A percentile compares a stretch with the other conserved stretches of the same genome.
These are phyloP conservation scores for Schrankia costaestrigalis DNA, from an alignment of 2,888 invertebrate species.

Conservation along the genomic window DNA sequence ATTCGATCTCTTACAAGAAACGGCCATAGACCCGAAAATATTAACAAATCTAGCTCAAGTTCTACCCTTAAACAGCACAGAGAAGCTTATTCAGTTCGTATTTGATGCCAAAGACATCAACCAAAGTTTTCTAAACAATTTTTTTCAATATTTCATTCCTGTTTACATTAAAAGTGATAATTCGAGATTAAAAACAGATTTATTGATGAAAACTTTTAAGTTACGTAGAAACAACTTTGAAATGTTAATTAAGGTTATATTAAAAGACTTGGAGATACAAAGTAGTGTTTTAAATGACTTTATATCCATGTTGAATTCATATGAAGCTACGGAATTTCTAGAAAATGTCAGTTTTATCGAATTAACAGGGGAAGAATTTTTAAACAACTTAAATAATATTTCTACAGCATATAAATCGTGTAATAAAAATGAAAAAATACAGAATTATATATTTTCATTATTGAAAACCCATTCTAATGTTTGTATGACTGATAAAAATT, in stretches of 20 bases:
- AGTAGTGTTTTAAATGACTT: conserved; percentile 47
- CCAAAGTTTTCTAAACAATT: conserved; percentile 29
- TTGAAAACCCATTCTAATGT: conserved; percentile 27
- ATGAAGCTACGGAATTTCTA: conserved; percentile 34
- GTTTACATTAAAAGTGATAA: conserved; percentile 42
- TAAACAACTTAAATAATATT: conserved; percentile 46
- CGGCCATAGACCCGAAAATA: conserved; percentile 35
- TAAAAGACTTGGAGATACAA: conserved; percentile 42
- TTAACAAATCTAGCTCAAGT: conserved; percentile 37
- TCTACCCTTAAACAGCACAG: conserved; percentile 33
- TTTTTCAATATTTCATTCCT: conserved; percentile 42
- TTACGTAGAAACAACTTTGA: conserved; percentile 34
- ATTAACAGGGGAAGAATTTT: conserved; percentile 39
- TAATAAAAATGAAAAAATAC: conserved; percentile 38
- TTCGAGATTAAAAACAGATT: conserved; percentile 41
- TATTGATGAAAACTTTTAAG: conserved; percentile 42
- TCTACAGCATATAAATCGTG: conserved; percentile 49
- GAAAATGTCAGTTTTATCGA: conserved; percentile 33
- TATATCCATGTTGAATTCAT: conserved; percentile 30
- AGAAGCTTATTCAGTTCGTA: conserved; percentile 43
- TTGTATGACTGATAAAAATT: conserved; percentile 46
- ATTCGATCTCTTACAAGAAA: conserved; percentile 35
- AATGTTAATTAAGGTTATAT: conserved; percentile 34
- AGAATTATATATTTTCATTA: conserved; percentile 39
- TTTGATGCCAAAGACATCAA: conserved; percentile 28